Base-by-base conservation (phyloP, 2,113 vertebrate genomes). In the Gallinago undulata region DNA sequence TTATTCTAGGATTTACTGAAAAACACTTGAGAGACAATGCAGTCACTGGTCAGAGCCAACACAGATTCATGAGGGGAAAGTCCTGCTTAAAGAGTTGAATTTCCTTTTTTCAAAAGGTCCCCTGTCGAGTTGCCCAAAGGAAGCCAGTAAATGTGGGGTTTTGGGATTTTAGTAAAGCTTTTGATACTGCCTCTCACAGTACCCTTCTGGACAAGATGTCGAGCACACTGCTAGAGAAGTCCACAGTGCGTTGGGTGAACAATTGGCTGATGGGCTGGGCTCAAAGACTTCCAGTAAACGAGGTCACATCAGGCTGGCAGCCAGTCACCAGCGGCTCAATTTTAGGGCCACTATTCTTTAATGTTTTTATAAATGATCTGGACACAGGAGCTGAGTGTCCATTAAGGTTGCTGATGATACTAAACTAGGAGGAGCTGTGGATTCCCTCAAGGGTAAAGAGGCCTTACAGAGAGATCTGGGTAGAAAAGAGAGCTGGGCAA, bases 141-240 rank as follows among this genome's bases (percentile, higher is more conserved):
- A 77, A 90, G 48, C 3, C 31, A 69, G 37, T 0, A 75, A 41
- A 62, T 50, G 11, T 7, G 59, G 16, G 1, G 0, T 45, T 74
- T 57, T 25, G 8, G 6, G 30, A 56, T 51, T 86, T 79, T 43
- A 70, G 23, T 41, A 62, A 74, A 86, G 56, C 11, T 64, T 66
- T 55, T 64, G 33, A 37, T 62, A 30, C 5, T 30, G 35, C 35
- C 39, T 82, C 43, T 85, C 69, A 59, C 24, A 51, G 24, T 13
- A 55, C 11, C 14, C 66, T 85, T 23, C 43, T 30, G 45, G 70
- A 56, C 25, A 53, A 75, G n/a, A 72, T 1, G 7, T 33, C 62
- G 62, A 62, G 72, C 27, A 45, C 28, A 69, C 48, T 64, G 24
- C 55, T 47, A 19, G 35, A 33, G 5, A 50, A 56, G 83, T 27